A percentile compares a stretch with the other conserved stretches of the same genome.
phyloP scores from a whole-genome alignment of 1,140 invertebrate genomes.

The Cotesia typhae region DNA sequence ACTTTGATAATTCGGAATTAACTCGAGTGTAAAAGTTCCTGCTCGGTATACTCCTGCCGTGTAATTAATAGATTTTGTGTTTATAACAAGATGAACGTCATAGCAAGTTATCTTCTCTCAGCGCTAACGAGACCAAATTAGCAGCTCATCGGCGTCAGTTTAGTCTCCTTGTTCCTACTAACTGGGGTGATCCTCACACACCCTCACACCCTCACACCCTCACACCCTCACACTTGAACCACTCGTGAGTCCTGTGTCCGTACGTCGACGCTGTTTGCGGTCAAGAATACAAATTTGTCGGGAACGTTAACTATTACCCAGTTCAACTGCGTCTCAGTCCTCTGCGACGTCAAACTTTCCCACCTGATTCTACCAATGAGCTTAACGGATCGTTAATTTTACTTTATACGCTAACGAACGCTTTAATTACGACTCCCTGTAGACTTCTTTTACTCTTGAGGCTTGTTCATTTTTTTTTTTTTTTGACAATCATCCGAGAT shows the following conservation, averaged over 20 bases:
- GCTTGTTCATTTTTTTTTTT: too few species aligned
- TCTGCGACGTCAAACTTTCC: not conserved
- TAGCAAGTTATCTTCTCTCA: constrained; percentile 20
- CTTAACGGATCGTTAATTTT: not conserved
- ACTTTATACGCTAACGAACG: not conserved
- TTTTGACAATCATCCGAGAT: too few species aligned
- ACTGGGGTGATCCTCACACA: constrained; percentile 6
- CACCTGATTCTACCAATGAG: not conserved
- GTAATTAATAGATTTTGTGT: not conserved
- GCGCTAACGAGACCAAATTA: constrained; percentile 59
- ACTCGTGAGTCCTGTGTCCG: constrained; percentile 25
- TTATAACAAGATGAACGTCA: constrained; percentile 1
- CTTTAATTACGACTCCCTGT: not conserved
- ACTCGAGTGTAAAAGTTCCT: too few species aligned
- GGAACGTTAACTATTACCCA: not conserved
- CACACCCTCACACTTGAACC: not conserved
- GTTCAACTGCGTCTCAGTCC: not conserved
- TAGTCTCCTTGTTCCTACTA: constrained; percentile 44
- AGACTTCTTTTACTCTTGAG: not conserved
- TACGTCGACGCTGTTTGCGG: constrained; percentile 46
- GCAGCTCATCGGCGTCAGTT: constrained; percentile 54
- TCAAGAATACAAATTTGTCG: constrained; percentile 57
- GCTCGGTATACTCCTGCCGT: too few species aligned
- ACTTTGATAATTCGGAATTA: too few species aligned
- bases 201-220: too few species aligned